Evolutionary conservation across 2,888 invertebrate genomes (phyloP), one percentile per base, ranked within the genome.

Genomic region (Luperina nickerlii): DNA sequence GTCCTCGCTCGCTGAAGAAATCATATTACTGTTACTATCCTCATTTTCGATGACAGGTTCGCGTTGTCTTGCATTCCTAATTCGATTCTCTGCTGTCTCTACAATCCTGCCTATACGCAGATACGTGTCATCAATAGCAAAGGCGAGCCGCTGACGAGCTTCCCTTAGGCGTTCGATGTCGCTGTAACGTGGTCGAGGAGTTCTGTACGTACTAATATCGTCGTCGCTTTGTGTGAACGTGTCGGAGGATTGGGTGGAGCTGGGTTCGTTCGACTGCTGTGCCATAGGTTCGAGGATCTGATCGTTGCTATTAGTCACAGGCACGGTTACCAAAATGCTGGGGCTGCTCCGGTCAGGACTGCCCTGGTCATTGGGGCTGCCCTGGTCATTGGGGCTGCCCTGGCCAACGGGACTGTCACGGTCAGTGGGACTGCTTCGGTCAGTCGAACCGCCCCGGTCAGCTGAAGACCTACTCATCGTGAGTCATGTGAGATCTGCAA

Each of bases 241-340:
- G 32, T 45, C 7, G 2, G 32, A 32, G 45, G 45, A n/a, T 32
- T 72, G 73, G 20, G 24, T n/a, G 32, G 45, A 32, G 9, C 32
- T n/a, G 4, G 27, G 4, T 11, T 72, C 75, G 24, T 42, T 18
- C 11, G 3, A 8, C 15, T 51, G 45, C 8, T 48, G 62, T 27
- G 2, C 2, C 20, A 18, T 2, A 13, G 13, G 13, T 3, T 54
- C 54, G 18, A 48, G 38, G 38, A 38, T n/a, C n/a, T 38, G 5
- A 13, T 11, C 20, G 13, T 7, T 13, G 24, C 24, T 42, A 24
- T 13, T 27, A 18, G 6, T 13, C 2, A 7, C 6, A 42, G 51
- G 27, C 51, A 20, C 38, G 1, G 54, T 51, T 38, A 54, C 72
- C 8, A 90, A 68, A 51, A 92, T 87, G 81, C 90, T 91, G 24